A percentile compares a stretch with the other conserved stretches of the same genome.
Conservation (phyloP, 2,888 invertebrate genomes). For the Stomorhina lunata region DNA sequence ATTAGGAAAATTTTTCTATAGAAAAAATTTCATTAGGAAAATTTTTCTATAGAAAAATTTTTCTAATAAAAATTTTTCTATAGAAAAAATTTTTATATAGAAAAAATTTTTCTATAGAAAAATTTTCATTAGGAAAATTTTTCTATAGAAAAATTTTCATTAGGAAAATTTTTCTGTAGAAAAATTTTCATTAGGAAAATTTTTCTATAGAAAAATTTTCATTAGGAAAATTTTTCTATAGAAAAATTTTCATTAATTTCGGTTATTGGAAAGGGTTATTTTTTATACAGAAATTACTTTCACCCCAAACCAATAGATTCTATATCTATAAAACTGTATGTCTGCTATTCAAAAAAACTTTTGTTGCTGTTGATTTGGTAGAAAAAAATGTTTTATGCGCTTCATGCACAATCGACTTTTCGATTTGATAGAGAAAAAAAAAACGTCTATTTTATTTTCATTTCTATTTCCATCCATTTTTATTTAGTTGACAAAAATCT, state of each 20-base stretch:
- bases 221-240: not conserved
- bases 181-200: too few relatives aligned
- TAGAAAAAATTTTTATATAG: not conserved
- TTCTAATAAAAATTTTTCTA: not conserved
- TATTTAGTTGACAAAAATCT: slow-evolving; percentile 44
- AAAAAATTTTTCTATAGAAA: too few relatives aligned
- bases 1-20: too few relatives aligned
- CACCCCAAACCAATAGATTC: not conserved
- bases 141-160: too few relatives aligned
- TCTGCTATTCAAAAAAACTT: slow-evolving; percentile 13
- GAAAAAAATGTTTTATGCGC: slow-evolving; percentile 58
- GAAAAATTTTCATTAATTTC: not conserved
- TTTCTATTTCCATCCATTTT: slow-evolving; percentile 61
- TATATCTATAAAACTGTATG: slow-evolving; percentile 3
- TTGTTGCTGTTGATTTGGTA: slow-evolving; percentile 52
- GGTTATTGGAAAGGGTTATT: too few relatives aligned
- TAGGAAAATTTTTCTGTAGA: too few relatives aligned
- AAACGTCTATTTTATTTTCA: slow-evolving; percentile 68
- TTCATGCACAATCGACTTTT: slow-evolving; percentile 76
- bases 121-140: too few relatives aligned
- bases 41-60: too few relatives aligned
- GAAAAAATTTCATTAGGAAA: too few relatives aligned
- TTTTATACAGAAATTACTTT: not conserved
- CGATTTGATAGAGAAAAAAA: slow-evolving; percentile 77
- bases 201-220: too few relatives aligned